phyloP scores from a whole-genome alignment of 2,113 vertebrate genomes.

The Platysteira castanea region DNA sequence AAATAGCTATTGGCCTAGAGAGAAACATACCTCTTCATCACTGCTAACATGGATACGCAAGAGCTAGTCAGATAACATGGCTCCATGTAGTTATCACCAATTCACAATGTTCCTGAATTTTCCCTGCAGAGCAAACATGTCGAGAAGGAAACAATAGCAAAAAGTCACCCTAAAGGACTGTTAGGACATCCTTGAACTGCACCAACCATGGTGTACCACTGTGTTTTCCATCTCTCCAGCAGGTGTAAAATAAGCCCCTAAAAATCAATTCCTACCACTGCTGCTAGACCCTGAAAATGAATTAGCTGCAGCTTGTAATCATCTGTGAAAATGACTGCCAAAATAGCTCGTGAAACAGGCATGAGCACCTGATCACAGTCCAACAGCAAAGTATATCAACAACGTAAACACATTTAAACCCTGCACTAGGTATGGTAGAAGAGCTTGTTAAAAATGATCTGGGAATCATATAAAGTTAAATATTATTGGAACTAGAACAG shows the following conservation, averaged over 20 bases:
- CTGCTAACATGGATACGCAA: neutral
- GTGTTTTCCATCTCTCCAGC: neutral
- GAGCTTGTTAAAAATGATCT: neutral
- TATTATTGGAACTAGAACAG: neutral
- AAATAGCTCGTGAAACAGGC: neutral
- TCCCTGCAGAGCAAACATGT: neutral
- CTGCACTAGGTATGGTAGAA: neutral
- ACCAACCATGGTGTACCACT: fast-evolving
- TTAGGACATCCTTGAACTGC: neutral
- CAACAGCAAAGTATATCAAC: neutral
- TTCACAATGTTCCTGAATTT: neutral
- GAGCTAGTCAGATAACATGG: neutral
- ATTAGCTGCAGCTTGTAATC: neutral
- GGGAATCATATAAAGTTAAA: neutral
- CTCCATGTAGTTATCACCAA: neutral
- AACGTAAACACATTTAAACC: neutral
- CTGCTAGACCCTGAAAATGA: neutral
- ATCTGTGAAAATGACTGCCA: neutral
- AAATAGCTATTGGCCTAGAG: neutral
- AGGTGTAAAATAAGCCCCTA: neutral
- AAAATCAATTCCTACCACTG: neutral
- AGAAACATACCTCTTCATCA: neutral
- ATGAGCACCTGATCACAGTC: neutral
- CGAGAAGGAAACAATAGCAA: neutral
- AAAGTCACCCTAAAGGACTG: neutral